Evolutionary conservation across 2,888 invertebrate species (phyloP), one percentile per base, ranked within the genome.

Genomic region (Apotomis betuletana): DNA sequence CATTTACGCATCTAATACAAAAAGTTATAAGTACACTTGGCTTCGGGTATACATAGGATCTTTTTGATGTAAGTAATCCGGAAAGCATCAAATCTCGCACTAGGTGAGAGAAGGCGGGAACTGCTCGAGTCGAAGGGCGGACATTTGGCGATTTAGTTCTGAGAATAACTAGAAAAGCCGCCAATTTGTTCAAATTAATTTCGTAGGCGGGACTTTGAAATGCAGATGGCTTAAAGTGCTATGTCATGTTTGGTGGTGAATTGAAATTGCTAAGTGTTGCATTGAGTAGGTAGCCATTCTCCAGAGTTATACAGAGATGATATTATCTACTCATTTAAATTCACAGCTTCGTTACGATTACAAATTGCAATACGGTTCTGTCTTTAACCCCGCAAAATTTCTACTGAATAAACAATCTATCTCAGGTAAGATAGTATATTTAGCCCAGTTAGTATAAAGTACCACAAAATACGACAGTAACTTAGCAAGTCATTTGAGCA

Each of bases 131-230:
- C 10, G 65, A 15, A 62, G 62, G 68, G 69, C 69, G 69, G 69
- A 57, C 61, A 55, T 62, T 65, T 57, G 54, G 64, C 44, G n/a
- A 55, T 65, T 65, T 62, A 52, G 67, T 71, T 67, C 57, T 61
- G 10, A 52, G 67, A 63, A 68, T 67, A 75, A 76, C 78, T 85
- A 80, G 86, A 55, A 76, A 75, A 57, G 46, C 71, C 74, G 77
- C 81, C 87, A 89, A 90, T 90, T 92, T 88, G 88, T 84, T 81
- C 79, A 81, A 81, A 88, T 88, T 89, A 86, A 88, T 88, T 83
- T 80, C 74, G 74, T 74, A 75, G 80, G 79, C 78, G 79, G 78
- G 74, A 74, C 67, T 81, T 78, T 78, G 75, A 79, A 71, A 71
- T 67, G 81, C 82, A 81, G 83, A 78, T 79, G 77, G 44, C 46